These are phyloP conservation scores for Caenorhabditis virilis DNA, from an alignment of 2,888 invertebrate genomes.

Conservation along the genomic window DNA sequence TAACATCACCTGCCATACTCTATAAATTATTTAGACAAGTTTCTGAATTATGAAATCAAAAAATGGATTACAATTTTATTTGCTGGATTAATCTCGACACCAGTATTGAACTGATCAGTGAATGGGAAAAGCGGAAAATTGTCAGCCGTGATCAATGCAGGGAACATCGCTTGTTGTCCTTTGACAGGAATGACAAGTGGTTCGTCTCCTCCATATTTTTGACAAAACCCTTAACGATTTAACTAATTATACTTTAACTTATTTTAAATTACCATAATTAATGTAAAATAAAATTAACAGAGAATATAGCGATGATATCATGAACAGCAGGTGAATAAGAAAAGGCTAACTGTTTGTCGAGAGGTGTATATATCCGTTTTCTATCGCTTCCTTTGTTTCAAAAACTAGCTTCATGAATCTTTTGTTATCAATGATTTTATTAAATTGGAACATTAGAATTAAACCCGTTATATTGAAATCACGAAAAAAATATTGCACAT, in stretches of 20 bases:
- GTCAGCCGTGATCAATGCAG: constrained; percentile 61
- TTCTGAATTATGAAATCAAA: too few species aligned
- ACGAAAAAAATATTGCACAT: neutral
- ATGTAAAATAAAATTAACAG: neutral
- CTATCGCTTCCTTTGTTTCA: constrained; percentile 2
- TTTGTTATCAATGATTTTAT: neutral
- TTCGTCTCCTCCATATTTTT: constrained; percentile 59
- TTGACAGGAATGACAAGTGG: constrained; percentile 58
- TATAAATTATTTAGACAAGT: too few species aligned
- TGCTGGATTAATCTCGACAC: constrained; percentile 61
- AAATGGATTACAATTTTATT: constrained; percentile 62
- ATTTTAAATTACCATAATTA: neutral
- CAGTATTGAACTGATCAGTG: constrained; percentile 63
- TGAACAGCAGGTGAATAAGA: too few species aligned
- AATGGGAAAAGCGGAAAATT: constrained; percentile 64
- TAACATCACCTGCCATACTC: constrained; percentile 61
- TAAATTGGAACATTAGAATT: neutral
- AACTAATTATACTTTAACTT: neutral
- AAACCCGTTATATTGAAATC: constrained; percentile 14
- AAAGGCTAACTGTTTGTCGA: too few species aligned
- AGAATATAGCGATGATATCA: neutral
- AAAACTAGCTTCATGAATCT: neutral
- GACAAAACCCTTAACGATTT: constrained; percentile 18
- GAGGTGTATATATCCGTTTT: too few species aligned
- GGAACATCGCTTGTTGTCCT: constrained; percentile 56